These are phyloP conservation scores for Desmophyllum pertusum DNA, from an alignment of 92 coral and sea anemone species.

Conservation along the genomic window DNA sequence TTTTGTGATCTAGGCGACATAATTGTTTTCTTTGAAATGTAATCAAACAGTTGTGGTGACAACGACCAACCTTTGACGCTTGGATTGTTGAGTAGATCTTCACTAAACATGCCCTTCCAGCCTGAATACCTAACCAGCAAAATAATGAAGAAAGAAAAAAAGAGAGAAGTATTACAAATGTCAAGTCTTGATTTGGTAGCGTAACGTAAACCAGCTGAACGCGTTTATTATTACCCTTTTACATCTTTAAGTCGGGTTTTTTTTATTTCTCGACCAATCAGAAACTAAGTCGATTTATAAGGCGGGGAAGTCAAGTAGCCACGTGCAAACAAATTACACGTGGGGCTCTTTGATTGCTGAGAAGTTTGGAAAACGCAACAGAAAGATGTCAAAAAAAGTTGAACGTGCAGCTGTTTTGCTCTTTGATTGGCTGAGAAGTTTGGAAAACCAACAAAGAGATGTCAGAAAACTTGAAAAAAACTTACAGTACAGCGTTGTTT, in stretches of 20 bases:
- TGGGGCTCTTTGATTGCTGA: neutral
- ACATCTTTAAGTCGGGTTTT: too few species aligned
- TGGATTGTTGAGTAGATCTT: constrained; percentile 81
- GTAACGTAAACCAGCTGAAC: too few species aligned
- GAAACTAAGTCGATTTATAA: too few species aligned
- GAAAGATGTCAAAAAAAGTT: too few species aligned
- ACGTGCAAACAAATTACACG: neutral
- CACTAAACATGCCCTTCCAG: constrained; percentile 98
- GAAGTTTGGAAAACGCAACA: neutral
- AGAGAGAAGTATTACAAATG: neutral
- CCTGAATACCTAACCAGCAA: constrained; percentile 84
- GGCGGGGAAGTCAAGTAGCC: neutral
- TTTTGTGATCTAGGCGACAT: too few species aligned
- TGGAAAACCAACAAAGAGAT: too few species aligned
- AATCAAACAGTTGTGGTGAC: neutral
- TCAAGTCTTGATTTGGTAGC: too few species aligned
- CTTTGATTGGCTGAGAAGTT: too few species aligned
- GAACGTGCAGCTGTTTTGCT: too few species aligned
- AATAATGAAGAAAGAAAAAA: neutral
- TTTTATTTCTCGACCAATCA: too few species aligned
- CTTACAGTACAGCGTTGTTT: neutral
- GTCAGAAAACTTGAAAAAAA: neutral
- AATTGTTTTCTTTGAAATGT: neutral
- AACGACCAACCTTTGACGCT: constrained; percentile 79
- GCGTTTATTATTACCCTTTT: too few species aligned